phyloP scores from a whole-genome alignment of 2,797 vertebrate genomes.

The Selene dorsalis region DNA sequence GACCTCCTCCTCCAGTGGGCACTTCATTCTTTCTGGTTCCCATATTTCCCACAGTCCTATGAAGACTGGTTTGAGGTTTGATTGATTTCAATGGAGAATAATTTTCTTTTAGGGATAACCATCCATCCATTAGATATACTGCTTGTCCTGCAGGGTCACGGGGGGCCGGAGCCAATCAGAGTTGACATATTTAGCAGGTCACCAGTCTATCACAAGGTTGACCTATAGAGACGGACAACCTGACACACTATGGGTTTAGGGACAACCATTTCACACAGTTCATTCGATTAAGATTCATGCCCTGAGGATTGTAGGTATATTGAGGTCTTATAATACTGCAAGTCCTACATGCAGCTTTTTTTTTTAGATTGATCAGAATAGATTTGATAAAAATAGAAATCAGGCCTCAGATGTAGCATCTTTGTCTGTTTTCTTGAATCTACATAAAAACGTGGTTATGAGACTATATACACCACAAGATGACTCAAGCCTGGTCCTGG shows the following conservation, averaged over 20 bases:
- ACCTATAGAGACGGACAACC: too few species aligned
- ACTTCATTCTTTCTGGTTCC: conserved; percentile 24
- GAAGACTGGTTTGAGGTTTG: neutral
- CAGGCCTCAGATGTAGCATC: neutral
- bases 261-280: neutral
- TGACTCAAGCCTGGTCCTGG: neutral
- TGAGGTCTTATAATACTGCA: neutral
- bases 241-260: neutral
- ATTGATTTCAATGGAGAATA: neutral
- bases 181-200: too few species aligned
- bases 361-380: neutral
- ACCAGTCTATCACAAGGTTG: too few species aligned
- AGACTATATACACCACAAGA: neutral
- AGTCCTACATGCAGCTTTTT: neutral
- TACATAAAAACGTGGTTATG: neutral
- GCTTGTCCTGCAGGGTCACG: too few species aligned
- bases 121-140: neutral
- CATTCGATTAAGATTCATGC: neutral
- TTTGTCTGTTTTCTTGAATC: neutral
- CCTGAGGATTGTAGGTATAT: neutral
- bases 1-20: conserved; percentile 28
- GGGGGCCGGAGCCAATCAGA: too few species aligned
- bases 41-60: conserved; percentile 26
- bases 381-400: neutral
- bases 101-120: neutral